Percentiles rank a stretch among this genome's conserved stretches.
phyloP scores from a whole-genome alignment of 2,113 vertebrate genomes.

The Neodon shergylaensis region DNA sequence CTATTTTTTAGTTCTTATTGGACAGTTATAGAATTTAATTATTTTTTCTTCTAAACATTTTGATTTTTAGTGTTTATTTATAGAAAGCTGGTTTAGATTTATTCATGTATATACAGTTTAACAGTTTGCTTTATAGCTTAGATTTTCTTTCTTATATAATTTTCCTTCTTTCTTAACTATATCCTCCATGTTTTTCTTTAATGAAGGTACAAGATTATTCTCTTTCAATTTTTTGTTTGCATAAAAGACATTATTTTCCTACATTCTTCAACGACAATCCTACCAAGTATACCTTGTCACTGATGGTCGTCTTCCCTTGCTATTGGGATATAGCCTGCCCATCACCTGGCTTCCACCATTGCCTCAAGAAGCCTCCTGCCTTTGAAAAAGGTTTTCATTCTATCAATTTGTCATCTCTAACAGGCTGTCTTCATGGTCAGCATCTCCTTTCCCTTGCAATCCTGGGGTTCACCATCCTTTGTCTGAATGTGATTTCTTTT shows the following conservation, averaged over 20 bases:
- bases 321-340: background rate
- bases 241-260: background rate
- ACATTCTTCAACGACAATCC: background rate
- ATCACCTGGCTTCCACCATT: background rate
- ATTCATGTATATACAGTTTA: background rate
- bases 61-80: background rate
- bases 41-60: background rate
- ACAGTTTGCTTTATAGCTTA: background rate
- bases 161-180: background rate
- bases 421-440: background rate
- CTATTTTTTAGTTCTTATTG: background rate
- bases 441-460: background rate
- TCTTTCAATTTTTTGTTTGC: background rate
- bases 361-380: background rate
- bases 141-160: background rate
- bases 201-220: background rate
- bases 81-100: background rate
- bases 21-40: background rate
- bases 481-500: background rate
- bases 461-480: background rate
- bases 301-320: background rate
- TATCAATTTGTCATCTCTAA: background rate
- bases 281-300: background rate
- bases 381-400: background rate
- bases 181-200: background rate